Evolutionary conservation across 2,797 vertebrate genomes (phyloP).

Genomic region (Poeciliopsis turneri): DNA sequence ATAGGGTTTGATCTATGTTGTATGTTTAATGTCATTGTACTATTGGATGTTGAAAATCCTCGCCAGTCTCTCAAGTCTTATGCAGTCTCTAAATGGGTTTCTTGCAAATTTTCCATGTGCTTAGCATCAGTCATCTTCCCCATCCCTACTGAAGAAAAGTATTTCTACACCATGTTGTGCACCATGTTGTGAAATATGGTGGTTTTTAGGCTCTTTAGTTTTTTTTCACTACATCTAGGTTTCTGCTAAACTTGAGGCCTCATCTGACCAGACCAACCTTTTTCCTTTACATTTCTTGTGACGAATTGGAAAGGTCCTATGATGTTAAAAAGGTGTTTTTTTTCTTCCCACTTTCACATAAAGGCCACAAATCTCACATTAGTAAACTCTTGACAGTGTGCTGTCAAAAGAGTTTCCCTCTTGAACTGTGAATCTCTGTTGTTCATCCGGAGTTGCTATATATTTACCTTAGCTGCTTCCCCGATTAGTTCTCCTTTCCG

Average conservation of each 20-base stretch:
- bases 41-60: not conserved
- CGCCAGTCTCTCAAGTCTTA: not conserved
- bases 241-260: not conserved
- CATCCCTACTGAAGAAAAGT: not conserved
- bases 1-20: not conserved
- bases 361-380: not conserved
- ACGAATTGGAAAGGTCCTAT: not conserved
- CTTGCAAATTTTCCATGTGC: too few species aligned
- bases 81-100: not conserved
- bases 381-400: not conserved
- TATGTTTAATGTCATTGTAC: not conserved
- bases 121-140: not conserved
- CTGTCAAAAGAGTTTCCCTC: not conserved
- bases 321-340: not conserved
- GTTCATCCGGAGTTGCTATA: not conserved
- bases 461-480: not conserved
- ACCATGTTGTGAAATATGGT: not conserved
- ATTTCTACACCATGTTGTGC: not conserved
- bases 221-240: not conserved
- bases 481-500: not conserved
- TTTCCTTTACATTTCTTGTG: not conserved
- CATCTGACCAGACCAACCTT: not conserved
- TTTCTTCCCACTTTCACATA: not conserved
- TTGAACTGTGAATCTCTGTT: not conserved
- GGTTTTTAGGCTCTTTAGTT: not conserved